These are phyloP conservation scores for Cairina moschata DNA, from an alignment of 2,113 vertebrate species.

Conservation along the genomic window DNA sequence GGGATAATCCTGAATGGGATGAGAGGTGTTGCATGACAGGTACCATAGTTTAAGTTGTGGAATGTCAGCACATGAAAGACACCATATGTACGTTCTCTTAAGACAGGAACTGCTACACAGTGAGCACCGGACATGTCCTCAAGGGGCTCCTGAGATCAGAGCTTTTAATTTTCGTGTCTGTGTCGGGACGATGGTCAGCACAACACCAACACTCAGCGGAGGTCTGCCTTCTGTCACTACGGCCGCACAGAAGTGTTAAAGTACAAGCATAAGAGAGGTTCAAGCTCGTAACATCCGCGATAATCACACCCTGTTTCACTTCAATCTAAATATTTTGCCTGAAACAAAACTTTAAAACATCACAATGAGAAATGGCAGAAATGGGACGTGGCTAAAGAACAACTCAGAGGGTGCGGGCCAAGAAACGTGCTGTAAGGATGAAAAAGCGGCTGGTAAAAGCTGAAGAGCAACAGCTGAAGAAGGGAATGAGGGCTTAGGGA, in stretches of 20 bases:
- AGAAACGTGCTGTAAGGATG: rapidly evolving
- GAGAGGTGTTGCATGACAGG: neutral
- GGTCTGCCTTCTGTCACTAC: no score
- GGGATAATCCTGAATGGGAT: neutral
- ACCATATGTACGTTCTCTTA: rapidly evolving
- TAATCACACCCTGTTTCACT: rapidly evolving
- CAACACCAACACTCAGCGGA: rapidly evolving
- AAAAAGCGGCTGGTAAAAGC: rapidly evolving
- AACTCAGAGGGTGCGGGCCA: no score
- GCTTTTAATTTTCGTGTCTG: rapidly evolving
- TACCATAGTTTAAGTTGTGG: neutral
- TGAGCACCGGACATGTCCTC: rapidly evolving
- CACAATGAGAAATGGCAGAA: neutral
- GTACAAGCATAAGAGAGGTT: rapidly evolving
- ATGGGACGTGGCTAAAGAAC: neutral
- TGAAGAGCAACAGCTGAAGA: neutral
- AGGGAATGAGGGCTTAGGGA: rapidly evolving
- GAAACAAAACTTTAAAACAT: neutral
- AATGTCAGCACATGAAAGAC: neutral
- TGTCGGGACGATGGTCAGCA: rapidly evolving
- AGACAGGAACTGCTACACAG: neutral
- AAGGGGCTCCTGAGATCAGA: neutral
- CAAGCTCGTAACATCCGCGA: rapidly evolving
- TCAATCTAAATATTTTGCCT: neutral
- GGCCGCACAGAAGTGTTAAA: rapidly evolving